These are phyloP conservation scores for Lamellibrachia satsuma DNA, from an alignment of 2,888 invertebrate genomes.

Conservation along the genomic window DNA sequence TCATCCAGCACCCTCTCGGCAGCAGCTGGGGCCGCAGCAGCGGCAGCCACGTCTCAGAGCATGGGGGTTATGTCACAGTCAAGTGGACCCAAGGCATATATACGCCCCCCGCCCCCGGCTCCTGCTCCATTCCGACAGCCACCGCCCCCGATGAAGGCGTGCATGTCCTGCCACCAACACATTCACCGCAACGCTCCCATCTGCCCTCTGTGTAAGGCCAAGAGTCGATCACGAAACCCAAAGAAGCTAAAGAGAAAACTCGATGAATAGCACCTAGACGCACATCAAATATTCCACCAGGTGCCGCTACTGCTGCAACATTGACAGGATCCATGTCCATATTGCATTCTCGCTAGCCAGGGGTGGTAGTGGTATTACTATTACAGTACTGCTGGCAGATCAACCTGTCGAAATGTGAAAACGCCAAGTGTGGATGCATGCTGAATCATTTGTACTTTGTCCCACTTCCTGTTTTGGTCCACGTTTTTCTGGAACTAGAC, in stretches of 20 bases:
- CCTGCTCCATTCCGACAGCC: slow-evolving; percentile 63
- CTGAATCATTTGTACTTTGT: no score
- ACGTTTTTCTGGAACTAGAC: no score
- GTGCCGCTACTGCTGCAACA: background rate
- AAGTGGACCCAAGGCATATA: background rate
- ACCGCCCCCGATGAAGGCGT: slow-evolving; percentile 69
- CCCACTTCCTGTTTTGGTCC: no score
- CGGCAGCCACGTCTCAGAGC: slow-evolving; percentile 54
- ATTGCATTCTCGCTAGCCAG: no score
- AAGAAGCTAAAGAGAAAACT: slow-evolving; percentile 86
- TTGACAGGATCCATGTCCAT: background rate
- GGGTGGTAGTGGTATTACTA: no score
- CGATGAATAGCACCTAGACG: slow-evolving; percentile 38
- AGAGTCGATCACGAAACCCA: slow-evolving; percentile 96
- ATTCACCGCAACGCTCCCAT: slow-evolving; percentile 93
- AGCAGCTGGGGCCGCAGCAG: slow-evolving; percentile 38
- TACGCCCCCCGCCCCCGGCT: background rate
- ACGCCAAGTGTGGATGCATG: no score
- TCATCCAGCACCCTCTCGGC: background rate
- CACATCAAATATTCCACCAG: background rate
- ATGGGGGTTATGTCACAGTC: slow-evolving; percentile 54
- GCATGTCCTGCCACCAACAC: slow-evolving; percentile 68
- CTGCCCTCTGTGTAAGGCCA: slow-evolving; percentile 98
- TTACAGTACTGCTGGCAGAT: no score
- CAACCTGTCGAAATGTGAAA: no score